These are phyloP conservation scores for Aldabrachelys gigantea DNA, from an alignment of 2,113 vertebrate genomes.

Conservation along the genomic window DNA sequence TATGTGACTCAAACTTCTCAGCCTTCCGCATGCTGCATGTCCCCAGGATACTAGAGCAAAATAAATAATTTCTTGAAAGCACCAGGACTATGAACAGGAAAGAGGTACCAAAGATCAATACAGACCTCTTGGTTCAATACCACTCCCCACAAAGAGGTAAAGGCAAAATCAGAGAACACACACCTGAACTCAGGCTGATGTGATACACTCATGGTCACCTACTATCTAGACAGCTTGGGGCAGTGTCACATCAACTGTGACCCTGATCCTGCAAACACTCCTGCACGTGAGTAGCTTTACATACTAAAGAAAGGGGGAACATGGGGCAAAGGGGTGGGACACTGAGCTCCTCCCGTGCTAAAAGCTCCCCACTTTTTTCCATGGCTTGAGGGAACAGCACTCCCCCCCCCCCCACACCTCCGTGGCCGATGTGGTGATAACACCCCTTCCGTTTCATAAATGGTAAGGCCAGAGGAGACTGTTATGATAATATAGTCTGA, in stretches of 20 bases:
- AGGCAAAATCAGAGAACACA: neutral
- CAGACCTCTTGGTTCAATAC: rapidly evolving
- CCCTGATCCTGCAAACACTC: no score
- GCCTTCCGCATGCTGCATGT: neutral
- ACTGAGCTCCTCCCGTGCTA: no score
- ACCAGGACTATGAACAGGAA: neutral
- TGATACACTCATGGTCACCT: neutral
- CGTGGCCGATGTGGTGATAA: no score
- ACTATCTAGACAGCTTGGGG: neutral
- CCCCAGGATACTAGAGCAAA: neutral
- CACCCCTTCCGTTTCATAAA: no score
- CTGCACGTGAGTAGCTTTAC: neutral
- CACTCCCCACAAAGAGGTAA: neutral
- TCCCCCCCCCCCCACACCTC: no score
- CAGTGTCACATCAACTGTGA: no score
- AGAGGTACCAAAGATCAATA: rapidly evolving
- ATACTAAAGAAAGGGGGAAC: no score
- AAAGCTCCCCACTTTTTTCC: no score
- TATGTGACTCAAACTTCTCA: neutral
- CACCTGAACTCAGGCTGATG: no score
- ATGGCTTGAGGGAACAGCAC: no score
- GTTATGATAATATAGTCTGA: neutral
- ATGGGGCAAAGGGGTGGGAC: no score
- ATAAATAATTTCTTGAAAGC: neutral
- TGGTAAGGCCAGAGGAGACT: no score